Base-by-base conservation (phyloP, 2,113 vertebrate genomes). In the Phyllostomus discolor region DNA sequence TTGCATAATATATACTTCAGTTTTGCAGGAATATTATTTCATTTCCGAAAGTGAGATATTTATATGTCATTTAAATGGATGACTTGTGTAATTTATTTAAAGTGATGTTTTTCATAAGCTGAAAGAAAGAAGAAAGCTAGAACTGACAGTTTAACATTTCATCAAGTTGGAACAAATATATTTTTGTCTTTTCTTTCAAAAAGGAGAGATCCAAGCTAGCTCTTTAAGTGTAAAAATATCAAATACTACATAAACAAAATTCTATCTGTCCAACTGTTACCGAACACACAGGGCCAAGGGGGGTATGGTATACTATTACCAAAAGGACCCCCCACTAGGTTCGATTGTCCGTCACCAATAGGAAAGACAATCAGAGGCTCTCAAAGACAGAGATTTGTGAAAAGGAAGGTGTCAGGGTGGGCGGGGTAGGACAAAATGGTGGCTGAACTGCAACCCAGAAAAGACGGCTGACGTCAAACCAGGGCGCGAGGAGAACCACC, bases 101-200 rank as follows among this genome's bases (percentile, higher is more conserved):
- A 96, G 10, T 72, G 75, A 48, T 95, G 10, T 16, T 97, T 70
- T 95, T 90, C 38, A 54, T 57, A 83, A 96, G 28, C 9, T 66
- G 7, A 78, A 97, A 92, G 52, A 90, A 95, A 90, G 35, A 73
- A 89, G 31, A 97, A 96, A 92, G 5, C 41, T 57, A 66, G 16
- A 90, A 26, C 33, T 64, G 0, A 64, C 14, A 86, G 8, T 79
- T 96, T 59, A 95, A 41, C 24, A 43, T 88, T 80, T 1, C 2
- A 80, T 67, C 38, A 85, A 54, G 8, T 84, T 80, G 92, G 35
- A 91, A 5, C 2, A 96, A 92, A 66, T 90, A 88, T 35, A 4
- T 64, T 12, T 78, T 64, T 88, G 31, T 87, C 46, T 90, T 95
- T 92, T 81, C 43, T 96, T 76, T 52, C 64, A 69, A 52, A 50